A percentile compares a stretch with the other conserved stretches of the same genome.
Evolutionary conservation across 1,140 invertebrate species (phyloP).

Genomic region (Tetramorium alpestre): DNA sequence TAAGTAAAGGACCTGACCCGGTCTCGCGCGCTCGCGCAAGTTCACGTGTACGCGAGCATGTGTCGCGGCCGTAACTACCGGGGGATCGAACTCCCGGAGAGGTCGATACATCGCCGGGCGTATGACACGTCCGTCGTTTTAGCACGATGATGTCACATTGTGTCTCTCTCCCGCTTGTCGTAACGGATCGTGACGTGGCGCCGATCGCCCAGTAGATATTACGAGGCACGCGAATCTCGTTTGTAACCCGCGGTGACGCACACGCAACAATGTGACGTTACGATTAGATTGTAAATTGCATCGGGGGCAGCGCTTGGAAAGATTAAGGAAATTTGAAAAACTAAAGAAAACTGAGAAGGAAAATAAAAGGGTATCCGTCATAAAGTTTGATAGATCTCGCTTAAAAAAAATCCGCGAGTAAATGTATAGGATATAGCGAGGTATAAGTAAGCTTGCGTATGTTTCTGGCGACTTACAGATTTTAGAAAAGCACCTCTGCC

Average conservation of each 20-base stretch:
- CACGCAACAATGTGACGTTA: conserved; percentile 43
- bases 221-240: conserved; percentile 63
- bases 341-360: background rate
- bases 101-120: conserved; percentile 13
- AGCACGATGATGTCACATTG: conserved; percentile 74
- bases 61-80: background rate
- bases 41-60: background rate
- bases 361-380: too few species aligned
- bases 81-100: conserved; percentile 29
- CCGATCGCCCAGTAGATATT: conserved; percentile 65
- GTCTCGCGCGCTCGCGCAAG: background rate
- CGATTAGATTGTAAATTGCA: conserved; percentile 31
- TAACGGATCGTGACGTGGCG: conserved; percentile 75
- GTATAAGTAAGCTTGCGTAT: too few species aligned
- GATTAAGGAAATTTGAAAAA: background rate
- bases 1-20: conserved; percentile 51
- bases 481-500: conserved; percentile 75
- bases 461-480: conserved; percentile 74
- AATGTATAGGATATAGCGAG: too few species aligned
- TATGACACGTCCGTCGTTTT: conserved; percentile 67
- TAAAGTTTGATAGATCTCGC: too few species aligned
- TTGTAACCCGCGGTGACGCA: conserved; percentile 66
- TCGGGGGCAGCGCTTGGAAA: too few species aligned
- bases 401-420: too few species aligned
- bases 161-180: conserved; percentile 4